Percentiles rank a stretch among this genome's conserved stretches.
Evolutionary conservation across 2,797 vertebrate genomes (phyloP).

Genomic region (Triplophysa bombifrons): DNA sequence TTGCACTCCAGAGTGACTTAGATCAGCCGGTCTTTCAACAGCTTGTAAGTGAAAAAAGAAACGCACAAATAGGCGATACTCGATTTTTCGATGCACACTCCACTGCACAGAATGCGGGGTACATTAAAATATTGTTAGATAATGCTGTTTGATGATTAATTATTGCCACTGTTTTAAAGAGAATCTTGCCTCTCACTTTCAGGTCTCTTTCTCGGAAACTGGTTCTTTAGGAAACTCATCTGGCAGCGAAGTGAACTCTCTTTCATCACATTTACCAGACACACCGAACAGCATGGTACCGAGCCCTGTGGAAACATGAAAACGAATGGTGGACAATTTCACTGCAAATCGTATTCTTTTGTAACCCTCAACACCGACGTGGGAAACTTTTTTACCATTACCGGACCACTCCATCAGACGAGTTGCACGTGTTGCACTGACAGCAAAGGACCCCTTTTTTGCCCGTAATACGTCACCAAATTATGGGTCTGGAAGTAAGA

Average conservation of each 20-base stretch:
- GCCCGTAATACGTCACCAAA: constrained; percentile 16
- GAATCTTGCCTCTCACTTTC: constrained; percentile 35
- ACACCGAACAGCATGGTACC: constrained; percentile 98
- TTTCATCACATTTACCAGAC: constrained; percentile 95
- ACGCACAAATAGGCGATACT: not conserved
- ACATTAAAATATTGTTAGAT: not conserved
- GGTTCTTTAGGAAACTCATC: constrained; percentile 94
- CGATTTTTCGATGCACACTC: not conserved
- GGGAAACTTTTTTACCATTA: not conserved
- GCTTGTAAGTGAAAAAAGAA: constrained; percentile 76
- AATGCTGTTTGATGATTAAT: not conserved
- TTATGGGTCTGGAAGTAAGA: constrained; percentile 1
- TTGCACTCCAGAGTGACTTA: constrained; percentile 92
- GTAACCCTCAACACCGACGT: constrained; percentile 4
- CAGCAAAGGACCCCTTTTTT: not conserved
- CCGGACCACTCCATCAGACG: constrained; percentile 24
- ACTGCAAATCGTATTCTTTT: constrained; percentile 71
- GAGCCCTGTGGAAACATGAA: constrained; percentile 96
- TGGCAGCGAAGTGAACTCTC: constrained; percentile 92
- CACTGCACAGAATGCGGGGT: not conserved
- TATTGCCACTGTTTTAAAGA: not conserved
- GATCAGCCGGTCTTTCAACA: constrained; percentile 95
- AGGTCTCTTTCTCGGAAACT: constrained; percentile 95
- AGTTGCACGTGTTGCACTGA: no score
- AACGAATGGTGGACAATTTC: constrained; percentile 53